Conservation (phyloP, 2,797 vertebrate genomes). For the Phylloscopus collybita region DNA sequence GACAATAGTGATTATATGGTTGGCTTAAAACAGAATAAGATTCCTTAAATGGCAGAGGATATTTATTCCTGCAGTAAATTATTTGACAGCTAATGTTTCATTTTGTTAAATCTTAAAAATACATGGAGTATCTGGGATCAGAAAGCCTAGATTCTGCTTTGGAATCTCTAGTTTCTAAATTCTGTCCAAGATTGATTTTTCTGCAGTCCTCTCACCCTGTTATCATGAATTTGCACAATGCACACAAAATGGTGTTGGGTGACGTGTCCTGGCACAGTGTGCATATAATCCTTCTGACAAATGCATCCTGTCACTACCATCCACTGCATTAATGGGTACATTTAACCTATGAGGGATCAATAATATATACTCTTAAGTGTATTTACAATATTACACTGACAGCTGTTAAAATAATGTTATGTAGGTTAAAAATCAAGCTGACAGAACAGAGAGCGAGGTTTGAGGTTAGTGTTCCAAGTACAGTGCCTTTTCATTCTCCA, state of each 20-base stretch:
- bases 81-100: constrained; percentile 17
- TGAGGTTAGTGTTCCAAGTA: background rate
- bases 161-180: background rate
- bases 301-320: background rate
- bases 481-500: background rate
- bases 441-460: background rate
- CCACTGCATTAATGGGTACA: background rate
- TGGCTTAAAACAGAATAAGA: background rate
- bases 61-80: constrained; percentile 26
- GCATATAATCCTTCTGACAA: background rate
- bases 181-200: background rate
- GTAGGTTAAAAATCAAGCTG: background rate
- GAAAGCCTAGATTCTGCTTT: background rate
- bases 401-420: background rate
- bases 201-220: background rate
- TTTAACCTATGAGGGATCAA: background rate
- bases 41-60: background rate
- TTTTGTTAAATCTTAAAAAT: constrained; percentile 26
- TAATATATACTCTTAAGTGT: background rate
- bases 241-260: background rate
- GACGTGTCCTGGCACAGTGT: background rate
- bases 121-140: background rate
- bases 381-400: background rate
- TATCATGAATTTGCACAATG: background rate
- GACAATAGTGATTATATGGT: constrained; percentile 43